Conservation (phyloP, 2,797 vertebrate genomes). For the Huso huso region DNA sequence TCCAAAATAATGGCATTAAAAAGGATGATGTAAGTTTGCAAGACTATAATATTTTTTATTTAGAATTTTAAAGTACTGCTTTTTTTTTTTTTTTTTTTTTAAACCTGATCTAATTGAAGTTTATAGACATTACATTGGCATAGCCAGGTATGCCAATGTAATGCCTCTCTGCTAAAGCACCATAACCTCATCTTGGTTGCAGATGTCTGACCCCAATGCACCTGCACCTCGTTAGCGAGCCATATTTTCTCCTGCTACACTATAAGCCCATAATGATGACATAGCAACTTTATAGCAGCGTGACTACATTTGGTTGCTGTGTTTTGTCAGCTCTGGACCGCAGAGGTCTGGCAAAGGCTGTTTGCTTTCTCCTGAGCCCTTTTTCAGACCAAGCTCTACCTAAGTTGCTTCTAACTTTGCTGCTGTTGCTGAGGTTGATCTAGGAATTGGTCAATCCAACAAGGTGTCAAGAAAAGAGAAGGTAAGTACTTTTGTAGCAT, state of each 20-base stretch:
- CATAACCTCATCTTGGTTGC: conserved; percentile 16
- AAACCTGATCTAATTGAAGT: conserved; percentile 3
- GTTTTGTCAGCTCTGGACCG: conserved; percentile 53
- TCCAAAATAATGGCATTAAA: too few species aligned
- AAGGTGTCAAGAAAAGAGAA: background rate
- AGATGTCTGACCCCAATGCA: conserved; percentile 44
- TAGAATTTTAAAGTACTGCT: too few species aligned
- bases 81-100: background rate
- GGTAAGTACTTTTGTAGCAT: conserved; percentile 3
- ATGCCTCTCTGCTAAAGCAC: conserved; percentile 6
- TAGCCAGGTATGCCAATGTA: conserved; percentile 23
- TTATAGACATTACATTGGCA: conserved; percentile 17
- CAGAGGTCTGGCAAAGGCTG: conserved; percentile 65
- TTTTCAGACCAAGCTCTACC: conserved; percentile 38
- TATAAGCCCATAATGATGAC: conserved; percentile 59
- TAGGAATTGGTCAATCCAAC: background rate
- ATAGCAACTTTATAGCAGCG: conserved; percentile 64
- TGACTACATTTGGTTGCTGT: conserved; percentile 53
- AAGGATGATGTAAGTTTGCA: too few species aligned
- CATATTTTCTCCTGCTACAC: conserved; percentile 49
- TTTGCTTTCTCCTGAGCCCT: conserved; percentile 58
- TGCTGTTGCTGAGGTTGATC: background rate
- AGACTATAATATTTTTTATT: too few species aligned
- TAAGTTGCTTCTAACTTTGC: background rate
- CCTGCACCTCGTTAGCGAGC: conserved; percentile 68